These are phyloP conservation scores for Xyrichtys novacula DNA, from an alignment of 2,797 vertebrate species.

Conservation along the genomic window DNA sequence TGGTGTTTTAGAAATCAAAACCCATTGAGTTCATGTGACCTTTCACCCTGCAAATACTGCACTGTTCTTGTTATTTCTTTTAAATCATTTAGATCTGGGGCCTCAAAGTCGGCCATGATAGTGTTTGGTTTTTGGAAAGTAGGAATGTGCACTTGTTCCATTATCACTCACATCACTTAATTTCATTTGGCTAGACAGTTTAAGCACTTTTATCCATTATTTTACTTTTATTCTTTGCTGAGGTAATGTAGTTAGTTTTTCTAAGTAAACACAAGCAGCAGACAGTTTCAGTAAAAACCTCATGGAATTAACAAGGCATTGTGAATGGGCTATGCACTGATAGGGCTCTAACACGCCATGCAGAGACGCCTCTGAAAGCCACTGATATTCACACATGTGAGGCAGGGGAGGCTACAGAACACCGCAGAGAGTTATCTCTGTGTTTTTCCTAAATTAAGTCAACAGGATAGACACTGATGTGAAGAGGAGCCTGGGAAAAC, in stretches of 20 bases:
- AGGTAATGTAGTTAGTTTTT: not conserved
- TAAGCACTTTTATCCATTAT: not conserved
- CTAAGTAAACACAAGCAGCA: not conserved
- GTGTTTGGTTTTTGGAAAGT: not conserved
- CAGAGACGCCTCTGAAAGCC: constrained; percentile 37
- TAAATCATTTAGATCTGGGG: not conserved
- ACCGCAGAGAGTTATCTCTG: constrained; percentile 14
- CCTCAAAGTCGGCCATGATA: not conserved
- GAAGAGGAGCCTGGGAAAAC: constrained; percentile 60
- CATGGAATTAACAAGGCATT: constrained; percentile 21
- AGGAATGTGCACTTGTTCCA: not conserved
- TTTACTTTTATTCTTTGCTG: no score
- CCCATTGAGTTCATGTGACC: no score
- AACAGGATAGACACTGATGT: constrained; percentile 66
- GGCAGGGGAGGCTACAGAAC: constrained; percentile 16
- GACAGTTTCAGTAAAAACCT: not conserved
- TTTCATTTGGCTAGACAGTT: not conserved
- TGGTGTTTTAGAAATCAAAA: no score
- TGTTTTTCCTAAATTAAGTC: constrained; percentile 51
- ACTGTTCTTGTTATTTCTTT: not conserved
- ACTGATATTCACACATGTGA: constrained; percentile 40
- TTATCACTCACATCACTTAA: not conserved
- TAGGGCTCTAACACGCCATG: constrained; percentile 18
- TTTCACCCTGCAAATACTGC: no score
- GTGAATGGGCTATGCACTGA: constrained; percentile 26